phyloP scores from a whole-genome alignment of 1,140 invertebrate species.

The Myzus persicae region DNA sequence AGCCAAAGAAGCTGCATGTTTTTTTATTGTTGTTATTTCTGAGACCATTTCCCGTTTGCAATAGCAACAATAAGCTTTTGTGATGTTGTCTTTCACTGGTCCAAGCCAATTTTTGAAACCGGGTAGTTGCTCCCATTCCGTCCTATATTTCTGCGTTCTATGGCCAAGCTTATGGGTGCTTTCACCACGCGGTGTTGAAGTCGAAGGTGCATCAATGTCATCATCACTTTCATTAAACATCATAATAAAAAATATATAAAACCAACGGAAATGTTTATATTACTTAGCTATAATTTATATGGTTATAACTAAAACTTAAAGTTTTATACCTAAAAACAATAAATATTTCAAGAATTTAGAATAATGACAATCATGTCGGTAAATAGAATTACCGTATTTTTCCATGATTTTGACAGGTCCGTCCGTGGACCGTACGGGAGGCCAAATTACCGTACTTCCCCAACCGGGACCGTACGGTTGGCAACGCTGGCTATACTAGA shows the following conservation, averaged over 20 bases:
- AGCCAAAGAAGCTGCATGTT: background rate
- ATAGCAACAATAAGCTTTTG: slow-evolving; percentile 8
- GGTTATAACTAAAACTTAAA: no score
- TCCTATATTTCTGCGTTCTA: background rate
- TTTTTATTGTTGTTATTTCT: slow-evolving; percentile 19
- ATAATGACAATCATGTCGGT: no score
- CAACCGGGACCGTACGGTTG: slow-evolving; percentile 12
- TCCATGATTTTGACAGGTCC: background rate
- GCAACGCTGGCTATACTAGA: background rate
- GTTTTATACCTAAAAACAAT: no score
- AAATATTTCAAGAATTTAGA: no score
- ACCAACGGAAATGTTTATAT: background rate
- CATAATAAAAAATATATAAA: background rate
- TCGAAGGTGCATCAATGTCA: background rate
- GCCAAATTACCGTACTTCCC: background rate
- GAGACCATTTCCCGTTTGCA: background rate
- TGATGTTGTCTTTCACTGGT: background rate
- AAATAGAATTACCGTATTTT: slow-evolving; percentile 8
- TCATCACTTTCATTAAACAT: background rate
- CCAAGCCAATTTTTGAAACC: slow-evolving; percentile 22
- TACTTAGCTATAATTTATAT: no score
- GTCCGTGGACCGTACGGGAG: slow-evolving; percentile 6
- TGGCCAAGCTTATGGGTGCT: slow-evolving; percentile 1
- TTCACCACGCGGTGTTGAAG: background rate
- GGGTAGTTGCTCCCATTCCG: background rate